Evolutionary conservation across 2,113 vertebrate genomes (phyloP).

Genomic region (Chaetodon trifascialis): DNA sequence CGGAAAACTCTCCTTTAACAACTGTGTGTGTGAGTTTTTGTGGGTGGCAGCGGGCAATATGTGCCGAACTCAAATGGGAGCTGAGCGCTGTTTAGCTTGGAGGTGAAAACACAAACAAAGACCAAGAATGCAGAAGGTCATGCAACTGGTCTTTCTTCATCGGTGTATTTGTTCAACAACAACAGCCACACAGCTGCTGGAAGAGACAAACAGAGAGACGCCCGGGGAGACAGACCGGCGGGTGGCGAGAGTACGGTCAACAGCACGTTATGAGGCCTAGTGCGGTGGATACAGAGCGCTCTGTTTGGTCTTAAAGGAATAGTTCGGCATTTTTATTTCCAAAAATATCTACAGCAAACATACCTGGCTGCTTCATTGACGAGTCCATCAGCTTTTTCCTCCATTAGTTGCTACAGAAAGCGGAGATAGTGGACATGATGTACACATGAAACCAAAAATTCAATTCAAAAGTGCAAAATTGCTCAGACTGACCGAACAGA

Average conservation of each 20-base stretch:
- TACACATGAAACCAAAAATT: neutral
- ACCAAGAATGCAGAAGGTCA: slow-evolving; percentile 66
- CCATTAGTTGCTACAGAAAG: slow-evolving; percentile 89
- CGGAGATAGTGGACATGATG: neutral
- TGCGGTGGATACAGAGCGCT: neutral
- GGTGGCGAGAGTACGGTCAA: neutral
- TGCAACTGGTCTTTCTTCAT: slow-evolving; percentile 44
- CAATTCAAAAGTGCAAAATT: neutral
- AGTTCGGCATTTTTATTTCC: neutral
- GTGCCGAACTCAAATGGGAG: slow-evolving; percentile 65
- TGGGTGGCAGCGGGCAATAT: slow-evolving; percentile 38
- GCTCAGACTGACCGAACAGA: neutral
- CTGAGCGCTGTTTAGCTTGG: slow-evolving; percentile 65
- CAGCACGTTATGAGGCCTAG: neutral
- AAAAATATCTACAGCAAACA: neutral
- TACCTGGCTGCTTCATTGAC: slow-evolving; percentile 96
- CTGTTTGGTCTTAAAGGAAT: neutral
- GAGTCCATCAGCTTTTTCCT: slow-evolving; percentile 92
- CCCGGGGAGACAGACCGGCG: slow-evolving; percentile 27
- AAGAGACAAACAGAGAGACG: slow-evolving; percentile 46
- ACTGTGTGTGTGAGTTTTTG: slow-evolving; percentile 3
- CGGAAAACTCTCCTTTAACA: neutral
- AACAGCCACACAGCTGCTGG: slow-evolving; percentile 69
- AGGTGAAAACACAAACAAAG: slow-evolving; percentile 80
- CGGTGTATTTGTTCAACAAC: slow-evolving; percentile 68